Conservation (phyloP, 2,888 invertebrate genomes). For the Oegoconia quadripuncta region DNA sequence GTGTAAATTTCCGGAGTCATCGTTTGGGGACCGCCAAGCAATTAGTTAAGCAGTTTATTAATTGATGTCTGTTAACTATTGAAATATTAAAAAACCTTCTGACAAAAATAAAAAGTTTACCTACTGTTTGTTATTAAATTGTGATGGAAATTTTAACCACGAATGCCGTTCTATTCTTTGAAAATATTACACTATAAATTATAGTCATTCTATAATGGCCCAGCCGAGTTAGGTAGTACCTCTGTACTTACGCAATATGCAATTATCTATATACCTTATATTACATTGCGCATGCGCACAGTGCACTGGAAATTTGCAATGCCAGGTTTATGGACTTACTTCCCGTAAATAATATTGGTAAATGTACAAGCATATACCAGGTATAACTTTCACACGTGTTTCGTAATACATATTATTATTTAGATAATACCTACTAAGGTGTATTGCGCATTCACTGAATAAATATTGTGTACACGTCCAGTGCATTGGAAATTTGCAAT, state of each 20-base stretch:
- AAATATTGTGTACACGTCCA: conserved; percentile 1
- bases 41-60: no score
- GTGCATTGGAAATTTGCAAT: neutral
- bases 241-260: neutral
- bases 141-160: no score
- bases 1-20: no score
- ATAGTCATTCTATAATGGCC: no score
- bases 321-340: neutral
- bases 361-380: neutral
- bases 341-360: neutral
- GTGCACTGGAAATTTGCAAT: conserved; percentile 1
- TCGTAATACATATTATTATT: neutral
- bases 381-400: conserved; percentile 2
- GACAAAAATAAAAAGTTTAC: no score
- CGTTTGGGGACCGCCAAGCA: no score
- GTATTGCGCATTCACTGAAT: conserved; percentile 4
- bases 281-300: neutral
- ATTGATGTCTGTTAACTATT: no score
- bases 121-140: no score
- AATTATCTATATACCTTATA: neutral
- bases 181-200: no score
- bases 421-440: neutral
- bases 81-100: no score
- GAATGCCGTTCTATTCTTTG: no score
- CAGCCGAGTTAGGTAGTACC: no score